Evolutionary conservation across 1,140 invertebrate species (phyloP), one percentile per base, ranked within the genome.

Genomic region (Euglossa dilemma): DNA sequence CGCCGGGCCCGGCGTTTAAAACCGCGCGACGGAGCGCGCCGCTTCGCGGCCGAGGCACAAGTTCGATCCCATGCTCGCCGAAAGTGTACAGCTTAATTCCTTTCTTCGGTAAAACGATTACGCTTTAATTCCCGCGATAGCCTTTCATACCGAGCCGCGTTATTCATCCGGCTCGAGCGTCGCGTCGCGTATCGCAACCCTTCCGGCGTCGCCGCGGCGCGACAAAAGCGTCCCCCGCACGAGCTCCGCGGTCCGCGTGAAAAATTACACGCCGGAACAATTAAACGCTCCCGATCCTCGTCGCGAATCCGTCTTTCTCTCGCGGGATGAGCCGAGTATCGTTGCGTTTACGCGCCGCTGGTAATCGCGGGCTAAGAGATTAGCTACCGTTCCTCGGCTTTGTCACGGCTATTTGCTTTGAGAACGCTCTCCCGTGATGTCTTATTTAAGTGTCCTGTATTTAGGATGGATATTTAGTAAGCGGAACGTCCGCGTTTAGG

Each of bases 231-330:
- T 14, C 9, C 18, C 20, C 20, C 3, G 25, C 23, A 23, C 14
- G 11, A 7, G 25, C 11, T 20, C 23, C 45, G 6, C 43, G 3
- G 43, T 54, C 7, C 23, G 4, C 25, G 23, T 57, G 66, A 79
- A 70, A 59, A 79, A 79, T 70, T 57, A 79, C 57, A 7, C 57
- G 36, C n/a, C 25, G 16, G 52, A 59, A 78, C 52, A 70, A 79
- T 79, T 79, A 70, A 70, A 52, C 20, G 59, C 52, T 52, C 36
- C 2, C 16, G 20, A 28, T 9, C 45, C 59, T 20, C 7, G 20
- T 6, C 28, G 43, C 16, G 56, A 16, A n/a, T 28, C 11, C 59
- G 59, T 57, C 36, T 45, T 45, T 45, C 54, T 36, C 36, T 4
- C 12, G 50, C 28, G 6, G 28, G 43, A 56, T 11, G 11, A 5